Evolutionary conservation across 2,113 vertebrate genomes (phyloP).

Genomic region (Sarotherodon lohbergeri): DNA sequence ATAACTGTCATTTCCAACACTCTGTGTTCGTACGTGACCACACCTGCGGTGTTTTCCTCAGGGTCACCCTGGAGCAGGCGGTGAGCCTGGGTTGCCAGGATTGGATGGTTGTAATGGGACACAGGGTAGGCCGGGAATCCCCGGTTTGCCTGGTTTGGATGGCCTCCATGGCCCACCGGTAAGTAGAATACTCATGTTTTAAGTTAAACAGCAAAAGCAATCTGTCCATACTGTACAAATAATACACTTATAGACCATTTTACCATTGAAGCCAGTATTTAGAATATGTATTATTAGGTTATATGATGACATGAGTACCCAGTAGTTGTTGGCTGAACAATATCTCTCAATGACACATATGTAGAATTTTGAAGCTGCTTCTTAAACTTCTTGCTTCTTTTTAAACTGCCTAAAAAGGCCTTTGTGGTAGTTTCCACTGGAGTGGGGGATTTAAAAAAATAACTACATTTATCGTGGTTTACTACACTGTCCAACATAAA

Average conservation of each 20-base stretch:
- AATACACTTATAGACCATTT: neutral
- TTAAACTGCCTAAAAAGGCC: neutral
- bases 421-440: neutral
- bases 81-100: conserved; percentile 70
- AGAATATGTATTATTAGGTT: neutral
- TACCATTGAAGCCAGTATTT: neutral
- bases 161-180: conserved; percentile 55
- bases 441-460: neutral
- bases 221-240: neutral
- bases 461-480: neutral
- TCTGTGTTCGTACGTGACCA: neutral
- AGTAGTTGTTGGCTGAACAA: neutral
- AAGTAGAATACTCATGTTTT: conserved; percentile 16
- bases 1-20: neutral
- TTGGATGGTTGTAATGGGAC: conserved; percentile 73
- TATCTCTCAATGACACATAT: neutral
- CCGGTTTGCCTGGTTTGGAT: conserved; percentile 45
- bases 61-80: conserved; percentile 79
- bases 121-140: conserved; percentile 51
- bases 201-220: neutral
- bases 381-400: neutral
- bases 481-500: neutral
- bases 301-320: neutral
- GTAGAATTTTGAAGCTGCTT: neutral
- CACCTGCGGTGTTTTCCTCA: conserved; percentile 24